Conservation (phyloP, 2,888 invertebrate species). For the Andrena bucephala region DNA sequence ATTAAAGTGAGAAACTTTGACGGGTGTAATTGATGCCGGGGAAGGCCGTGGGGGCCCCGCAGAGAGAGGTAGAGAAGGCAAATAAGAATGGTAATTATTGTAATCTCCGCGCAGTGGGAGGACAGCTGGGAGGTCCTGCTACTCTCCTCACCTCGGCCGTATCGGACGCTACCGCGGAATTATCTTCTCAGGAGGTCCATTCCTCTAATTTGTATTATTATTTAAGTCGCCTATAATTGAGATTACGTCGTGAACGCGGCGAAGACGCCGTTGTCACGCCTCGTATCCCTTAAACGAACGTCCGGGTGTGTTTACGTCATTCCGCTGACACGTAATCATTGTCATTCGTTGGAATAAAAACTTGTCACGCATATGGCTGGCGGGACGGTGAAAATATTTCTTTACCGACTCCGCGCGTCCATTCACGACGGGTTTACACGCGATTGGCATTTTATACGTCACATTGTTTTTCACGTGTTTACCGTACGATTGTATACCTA, state of each 20-base stretch:
- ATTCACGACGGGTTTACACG: background rate
- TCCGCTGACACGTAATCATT: background rate
- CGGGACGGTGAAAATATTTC: background rate
- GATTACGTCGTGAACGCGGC: conserved; percentile 63
- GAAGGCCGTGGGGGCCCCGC: conserved; percentile 46
- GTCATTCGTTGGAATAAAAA: conserved; percentile 21
- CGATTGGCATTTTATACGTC: background rate
- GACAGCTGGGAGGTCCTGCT: conserved; percentile 79
- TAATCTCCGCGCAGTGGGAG: conserved; percentile 79
- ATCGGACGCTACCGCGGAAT: conserved; percentile 74
- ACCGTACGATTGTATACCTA: background rate
- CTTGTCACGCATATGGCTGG: background rate
- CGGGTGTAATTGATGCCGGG: conserved; percentile 74
- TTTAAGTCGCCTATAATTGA: conserved; percentile 71
- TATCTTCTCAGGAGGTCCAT: conserved; percentile 79
- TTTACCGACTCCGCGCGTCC: background rate
- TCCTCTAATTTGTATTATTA: conserved; percentile 79
- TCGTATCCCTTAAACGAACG: conserved; percentile 63
- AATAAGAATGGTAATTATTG: conserved; percentile 82
- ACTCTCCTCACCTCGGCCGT: conserved; percentile 71
- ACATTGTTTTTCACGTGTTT: conserved; percentile 16
- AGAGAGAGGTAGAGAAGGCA: conserved; percentile 65
- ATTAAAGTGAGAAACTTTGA: conserved; percentile 76
- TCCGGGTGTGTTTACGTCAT: conserved; percentile 11
- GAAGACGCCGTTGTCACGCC: conserved; percentile 63